A percentile compares a stretch with the other conserved stretches of the same genome.
Conservation (phyloP, 1,140 invertebrate genomes). For the Ceratitis capitata region DNA sequence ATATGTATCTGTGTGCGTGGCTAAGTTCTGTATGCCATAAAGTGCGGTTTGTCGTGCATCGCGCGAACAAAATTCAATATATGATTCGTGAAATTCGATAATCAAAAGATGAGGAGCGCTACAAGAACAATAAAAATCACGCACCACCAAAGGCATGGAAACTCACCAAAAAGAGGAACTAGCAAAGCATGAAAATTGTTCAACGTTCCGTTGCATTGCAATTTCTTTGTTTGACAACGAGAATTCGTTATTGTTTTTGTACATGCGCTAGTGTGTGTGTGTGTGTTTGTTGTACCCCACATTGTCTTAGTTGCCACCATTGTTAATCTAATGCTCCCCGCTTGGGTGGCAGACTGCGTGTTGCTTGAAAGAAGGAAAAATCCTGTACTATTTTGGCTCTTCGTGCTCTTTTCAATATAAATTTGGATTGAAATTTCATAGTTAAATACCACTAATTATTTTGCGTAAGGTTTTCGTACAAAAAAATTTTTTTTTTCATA, state of each 20-base stretch:
- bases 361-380: too few species aligned
- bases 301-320: not conserved
- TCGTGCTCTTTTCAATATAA: too few species aligned
- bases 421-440: too few species aligned
- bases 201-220: not conserved
- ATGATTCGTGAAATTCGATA: slow-evolving; percentile 13
- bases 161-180: not conserved
- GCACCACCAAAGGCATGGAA: too few species aligned
- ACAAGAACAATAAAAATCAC: too few species aligned
- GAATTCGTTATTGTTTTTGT: not conserved
- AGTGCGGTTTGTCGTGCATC: not conserved
- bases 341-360: not conserved
- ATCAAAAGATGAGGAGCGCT: not conserved
- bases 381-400: too few species aligned
- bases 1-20: not conserved
- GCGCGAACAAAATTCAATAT: not conserved
- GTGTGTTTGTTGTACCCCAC: not conserved
- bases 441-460: too few species aligned
- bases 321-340: not conserved
- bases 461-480: too few species aligned
- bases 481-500: too few species aligned
- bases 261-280: not conserved
- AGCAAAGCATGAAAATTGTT: not conserved
- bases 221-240: not conserved
- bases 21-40: not conserved